Evolutionary conservation across 64 coral and sea anemone species (phyloP).

Genomic region (Dendronephthya gigantea): DNA sequence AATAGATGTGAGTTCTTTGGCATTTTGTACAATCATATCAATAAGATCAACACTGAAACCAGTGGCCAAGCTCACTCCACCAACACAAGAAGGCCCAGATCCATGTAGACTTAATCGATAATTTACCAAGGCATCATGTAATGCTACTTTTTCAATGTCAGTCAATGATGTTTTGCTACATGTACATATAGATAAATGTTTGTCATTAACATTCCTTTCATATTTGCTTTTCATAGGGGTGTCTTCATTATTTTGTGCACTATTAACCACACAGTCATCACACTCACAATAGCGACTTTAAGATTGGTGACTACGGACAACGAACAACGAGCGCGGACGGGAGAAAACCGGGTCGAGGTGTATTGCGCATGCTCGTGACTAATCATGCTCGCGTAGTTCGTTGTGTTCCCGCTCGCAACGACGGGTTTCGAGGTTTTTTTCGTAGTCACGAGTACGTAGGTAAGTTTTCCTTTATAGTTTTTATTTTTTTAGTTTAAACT

Average conservation of each 20-base stretch:
- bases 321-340: neutral
- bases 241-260: neutral
- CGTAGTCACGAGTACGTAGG: neutral
- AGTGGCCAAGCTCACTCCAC: too few species aligned
- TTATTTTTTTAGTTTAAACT: neutral
- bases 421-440: neutral
- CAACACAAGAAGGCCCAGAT: too few species aligned
- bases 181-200: too few species aligned
- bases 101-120: too few species aligned
- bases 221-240: neutral
- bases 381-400: neutral
- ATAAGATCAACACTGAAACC: too few species aligned
- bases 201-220: neutral
- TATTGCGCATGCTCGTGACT: neutral
- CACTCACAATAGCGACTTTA: neutral
- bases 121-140: too few species aligned
- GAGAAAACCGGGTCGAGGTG: neutral
- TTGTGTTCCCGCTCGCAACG: neutral
- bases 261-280: slow-evolving; percentile 5
- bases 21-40: too few species aligned
- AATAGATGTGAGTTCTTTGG: too few species aligned
- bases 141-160: too few species aligned
- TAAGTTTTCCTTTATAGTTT: neutral
- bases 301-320: neutral
- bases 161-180: too few species aligned